Evolutionary conservation across 1,140 invertebrate species (phyloP).

Genomic region (Antheraea pernyi): DNA sequence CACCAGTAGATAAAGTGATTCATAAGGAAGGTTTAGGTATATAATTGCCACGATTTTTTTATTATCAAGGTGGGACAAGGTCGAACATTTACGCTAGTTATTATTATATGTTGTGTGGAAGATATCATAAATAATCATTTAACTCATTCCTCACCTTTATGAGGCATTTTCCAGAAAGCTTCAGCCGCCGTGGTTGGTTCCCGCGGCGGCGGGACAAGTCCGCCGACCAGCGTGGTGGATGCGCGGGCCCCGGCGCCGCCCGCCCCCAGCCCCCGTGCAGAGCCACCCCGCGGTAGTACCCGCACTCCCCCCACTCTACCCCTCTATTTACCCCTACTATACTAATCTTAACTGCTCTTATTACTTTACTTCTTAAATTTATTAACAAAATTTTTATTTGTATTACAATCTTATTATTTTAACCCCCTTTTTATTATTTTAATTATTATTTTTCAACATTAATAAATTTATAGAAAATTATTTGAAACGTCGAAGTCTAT

Average conservation of each 20-base stretch:
- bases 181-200: conserved; percentile 82
- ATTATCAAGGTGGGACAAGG: too few relatives aligned
- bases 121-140: too few relatives aligned
- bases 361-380: not conserved
- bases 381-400: not conserved
- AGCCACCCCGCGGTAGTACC: conserved; percentile 50
- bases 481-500: not conserved
- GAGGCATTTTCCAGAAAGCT: conserved; percentile 85
- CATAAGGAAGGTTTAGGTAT: too few relatives aligned
- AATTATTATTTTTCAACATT: not conserved
- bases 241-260: conserved; percentile 76
- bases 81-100: too few relatives aligned
- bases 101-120: too few relatives aligned
- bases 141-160: conserved; percentile 79
- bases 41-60: too few relatives aligned
- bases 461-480: not conserved
- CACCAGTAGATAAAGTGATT: too few relatives aligned
- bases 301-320: conserved; percentile 22
- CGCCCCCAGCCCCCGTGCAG: conserved; percentile 70
- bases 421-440: not conserved
- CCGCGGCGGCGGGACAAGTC: conserved; percentile 76
- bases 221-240: conserved; percentile 79
- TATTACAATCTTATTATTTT: not conserved
- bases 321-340: conserved; percentile 3
- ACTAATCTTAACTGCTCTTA: not conserved